Evolutionary conservation across 37 sponge, comb jelly and placozoan genomes (phyloP).

Genomic region (Chondrilla cf. caribensis): DNA sequence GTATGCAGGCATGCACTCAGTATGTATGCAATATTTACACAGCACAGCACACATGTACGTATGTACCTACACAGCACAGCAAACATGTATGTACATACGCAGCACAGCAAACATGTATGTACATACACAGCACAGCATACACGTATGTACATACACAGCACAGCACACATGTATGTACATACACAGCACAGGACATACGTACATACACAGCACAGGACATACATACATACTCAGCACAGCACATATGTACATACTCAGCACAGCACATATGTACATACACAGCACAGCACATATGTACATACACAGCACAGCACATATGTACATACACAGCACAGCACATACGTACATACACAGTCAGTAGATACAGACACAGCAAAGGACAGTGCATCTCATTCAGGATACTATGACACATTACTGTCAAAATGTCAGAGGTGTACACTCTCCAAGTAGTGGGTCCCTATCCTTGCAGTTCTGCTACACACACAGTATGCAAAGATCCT

Average conservation of each 20-base stretch:
- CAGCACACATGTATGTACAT: not conserved
- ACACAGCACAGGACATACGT: conserved; percentile 10
- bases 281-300: not conserved
- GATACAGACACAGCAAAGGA: too few species aligned
- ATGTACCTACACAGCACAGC: too few species aligned
- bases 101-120: not conserved
- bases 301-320: not conserved
- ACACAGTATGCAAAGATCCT: too few species aligned
- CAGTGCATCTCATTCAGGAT: too few species aligned
- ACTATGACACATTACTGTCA: too few species aligned
- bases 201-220: not conserved
- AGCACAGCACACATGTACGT: too few species aligned
- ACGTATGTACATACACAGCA: not conserved
- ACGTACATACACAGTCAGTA: too few species aligned
- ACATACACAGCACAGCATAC: not conserved
- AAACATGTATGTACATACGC: not conserved
- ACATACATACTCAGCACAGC: not conserved
- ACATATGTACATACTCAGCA: not conserved
- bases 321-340: not conserved
- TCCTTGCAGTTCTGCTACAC: too few species aligned
- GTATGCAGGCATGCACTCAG: not conserved
- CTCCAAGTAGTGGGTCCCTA: too few species aligned
- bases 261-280: not conserved
- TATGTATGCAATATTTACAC: too few species aligned
- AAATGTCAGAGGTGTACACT: too few species aligned